Evolutionary conservation across 2,797 vertebrate species (phyloP).

Genomic region (Galaxias olidus): DNA sequence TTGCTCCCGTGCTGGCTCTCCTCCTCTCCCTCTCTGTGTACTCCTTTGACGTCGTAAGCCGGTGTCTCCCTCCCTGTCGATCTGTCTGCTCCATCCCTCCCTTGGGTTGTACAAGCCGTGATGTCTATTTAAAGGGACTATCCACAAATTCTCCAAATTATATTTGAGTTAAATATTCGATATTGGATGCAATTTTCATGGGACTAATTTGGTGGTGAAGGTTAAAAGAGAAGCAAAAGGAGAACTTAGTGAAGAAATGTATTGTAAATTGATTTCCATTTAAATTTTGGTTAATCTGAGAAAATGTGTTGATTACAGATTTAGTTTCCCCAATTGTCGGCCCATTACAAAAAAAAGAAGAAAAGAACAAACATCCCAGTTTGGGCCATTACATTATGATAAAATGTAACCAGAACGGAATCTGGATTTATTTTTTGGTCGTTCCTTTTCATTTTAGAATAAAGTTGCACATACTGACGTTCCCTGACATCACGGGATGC

Average conservation of each 20-base stretch:
- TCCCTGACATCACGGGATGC: constrained; percentile 72
- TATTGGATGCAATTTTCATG: too few relatives aligned
- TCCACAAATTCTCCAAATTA: constrained; percentile 39
- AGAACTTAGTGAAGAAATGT: too few relatives aligned
- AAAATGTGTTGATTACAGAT: too few relatives aligned
- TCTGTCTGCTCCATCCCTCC: constrained; percentile 75
- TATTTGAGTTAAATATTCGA: not conserved
- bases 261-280: too few relatives aligned
- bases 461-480: constrained; percentile 37
- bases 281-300: too few relatives aligned
- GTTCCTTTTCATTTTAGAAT: constrained; percentile 40
- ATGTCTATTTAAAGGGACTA: constrained; percentile 70
- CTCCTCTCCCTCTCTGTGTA: constrained; percentile 29
- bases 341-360: too few relatives aligned
- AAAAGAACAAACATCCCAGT: too few relatives aligned
- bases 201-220: too few relatives aligned
- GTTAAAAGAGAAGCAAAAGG: too few relatives aligned
- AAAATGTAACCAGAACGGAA: not conserved
- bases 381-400: not conserved
- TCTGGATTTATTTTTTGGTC: not conserved
- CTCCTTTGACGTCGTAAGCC: constrained; percentile 81
- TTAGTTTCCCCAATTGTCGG: too few relatives aligned
- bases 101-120: constrained; percentile 72
- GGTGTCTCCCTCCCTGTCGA: constrained; percentile 84
- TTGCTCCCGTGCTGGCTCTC: constrained; percentile 42